Evolutionary conservation across 1,140 invertebrate species (phyloP).

Genomic region (Drosophila athabasca): DNA sequence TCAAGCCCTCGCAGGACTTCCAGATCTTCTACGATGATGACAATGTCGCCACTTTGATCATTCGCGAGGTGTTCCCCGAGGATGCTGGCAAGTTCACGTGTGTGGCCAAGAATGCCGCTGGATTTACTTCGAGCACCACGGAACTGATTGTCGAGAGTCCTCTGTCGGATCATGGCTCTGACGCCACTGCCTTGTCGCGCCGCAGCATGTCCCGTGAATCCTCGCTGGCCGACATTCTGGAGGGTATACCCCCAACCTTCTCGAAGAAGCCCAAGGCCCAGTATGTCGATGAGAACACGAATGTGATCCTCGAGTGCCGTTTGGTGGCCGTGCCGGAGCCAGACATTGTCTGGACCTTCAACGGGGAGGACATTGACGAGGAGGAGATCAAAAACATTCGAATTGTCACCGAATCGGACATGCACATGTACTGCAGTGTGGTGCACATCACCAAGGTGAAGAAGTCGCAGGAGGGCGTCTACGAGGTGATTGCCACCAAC

Average conservation of each 20-base stretch:
- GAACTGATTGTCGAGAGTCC: conserved; percentile 94
- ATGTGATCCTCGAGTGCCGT: conserved; percentile 92
- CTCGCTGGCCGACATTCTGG: conserved; percentile 94
- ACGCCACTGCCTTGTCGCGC: conserved; percentile 90
- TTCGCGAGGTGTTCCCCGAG: conserved; percentile 97
- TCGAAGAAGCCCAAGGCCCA: conserved; percentile 93
- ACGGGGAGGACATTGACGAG: conserved; percentile 89
- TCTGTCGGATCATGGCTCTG: conserved; percentile 94
- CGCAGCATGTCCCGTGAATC: conserved; percentile 94
- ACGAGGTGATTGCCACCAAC: conserved; percentile 94
- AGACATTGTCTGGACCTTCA: conserved; percentile 92
- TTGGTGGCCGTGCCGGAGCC: conserved; percentile 95
- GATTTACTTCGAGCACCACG: conserved; percentile 95
- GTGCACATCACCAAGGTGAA: conserved; percentile 91
- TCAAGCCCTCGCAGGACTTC: conserved; percentile 95
- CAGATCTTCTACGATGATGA: conserved; percentile 97
- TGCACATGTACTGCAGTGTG: conserved; percentile 94
- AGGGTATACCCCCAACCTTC: conserved; percentile 97
- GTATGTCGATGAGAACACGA: conserved; percentile 91
- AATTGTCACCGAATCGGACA: conserved; percentile 91
- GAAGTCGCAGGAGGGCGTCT: conserved; percentile 93
- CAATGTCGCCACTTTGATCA: conserved; percentile 95
- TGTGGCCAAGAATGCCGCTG: conserved; percentile 97
- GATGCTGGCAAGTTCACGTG: conserved; percentile 98
- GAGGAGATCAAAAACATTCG: conserved; percentile 87